A percentile compares a stretch with the other conserved stretches of the same genome.
Conservation (phyloP, 2,888 invertebrate genomes). For the Stenichneumon culpator region DNA sequence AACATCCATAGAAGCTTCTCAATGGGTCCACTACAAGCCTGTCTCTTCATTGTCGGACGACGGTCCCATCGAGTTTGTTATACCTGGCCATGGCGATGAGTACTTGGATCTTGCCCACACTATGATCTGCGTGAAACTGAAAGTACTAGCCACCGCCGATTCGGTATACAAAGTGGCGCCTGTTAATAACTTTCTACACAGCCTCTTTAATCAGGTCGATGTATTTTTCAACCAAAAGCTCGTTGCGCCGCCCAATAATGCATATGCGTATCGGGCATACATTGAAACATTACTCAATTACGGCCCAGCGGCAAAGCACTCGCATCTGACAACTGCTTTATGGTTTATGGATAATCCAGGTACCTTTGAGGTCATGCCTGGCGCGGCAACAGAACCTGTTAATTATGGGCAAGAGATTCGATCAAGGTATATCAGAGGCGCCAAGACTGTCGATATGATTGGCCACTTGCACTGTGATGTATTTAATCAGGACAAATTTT, state of each 20-base stretch:
- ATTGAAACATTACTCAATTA: slow-evolving; percentile 71
- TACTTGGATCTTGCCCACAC: slow-evolving; percentile 73
- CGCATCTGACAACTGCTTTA: slow-evolving; percentile 65
- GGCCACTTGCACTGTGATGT: no score
- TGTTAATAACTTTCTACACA: slow-evolving; percentile 64
- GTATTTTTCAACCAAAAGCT: slow-evolving; percentile 72
- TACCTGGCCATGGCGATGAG: slow-evolving; percentile 71
- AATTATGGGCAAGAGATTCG: no score
- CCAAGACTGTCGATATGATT: no score
- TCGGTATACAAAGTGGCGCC: slow-evolving; percentile 53
- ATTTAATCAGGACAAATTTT: no score
- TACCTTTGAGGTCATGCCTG: slow-evolving; percentile 41
- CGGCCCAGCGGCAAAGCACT: slow-evolving; percentile 60
- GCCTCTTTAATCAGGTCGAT: slow-evolving; percentile 68
- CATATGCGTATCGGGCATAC: slow-evolving; percentile 70
- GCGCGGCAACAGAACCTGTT: background rate
- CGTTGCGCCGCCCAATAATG: slow-evolving; percentile 69
- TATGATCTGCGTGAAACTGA: slow-evolving; percentile 41
- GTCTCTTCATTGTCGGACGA: no score
- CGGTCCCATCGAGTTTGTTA: no score
- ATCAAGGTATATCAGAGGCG: no score
- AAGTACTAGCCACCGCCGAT: background rate
- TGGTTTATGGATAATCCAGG: slow-evolving; percentile 25
- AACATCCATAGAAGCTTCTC: no score
- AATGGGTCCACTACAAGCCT: no score